These are phyloP conservation scores for Artemia sp. DNA, from an alignment of 2,888 invertebrate genomes.

Conservation along the genomic window DNA sequence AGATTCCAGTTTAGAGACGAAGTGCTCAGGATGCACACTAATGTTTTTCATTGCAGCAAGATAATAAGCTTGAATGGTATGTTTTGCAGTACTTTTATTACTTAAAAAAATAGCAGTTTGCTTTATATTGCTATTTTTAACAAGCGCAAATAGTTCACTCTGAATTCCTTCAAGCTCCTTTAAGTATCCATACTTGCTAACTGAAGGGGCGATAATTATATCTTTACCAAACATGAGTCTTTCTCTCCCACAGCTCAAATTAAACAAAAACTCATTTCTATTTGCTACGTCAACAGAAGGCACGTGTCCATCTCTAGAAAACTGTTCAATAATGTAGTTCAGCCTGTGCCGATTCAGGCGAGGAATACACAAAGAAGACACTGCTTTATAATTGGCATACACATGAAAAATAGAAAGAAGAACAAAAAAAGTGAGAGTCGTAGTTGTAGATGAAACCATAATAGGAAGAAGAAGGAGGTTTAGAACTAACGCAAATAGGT, in stretches of 20 bases:
- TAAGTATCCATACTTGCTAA: not conserved
- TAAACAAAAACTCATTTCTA: slow-evolving; percentile 48
- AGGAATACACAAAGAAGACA: slow-evolving; percentile 56
- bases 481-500: slow-evolving; percentile 61
- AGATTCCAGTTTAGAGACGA: not conserved
- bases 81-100: too few species aligned
- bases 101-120: too few species aligned
- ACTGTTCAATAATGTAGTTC: slow-evolving; percentile 48
- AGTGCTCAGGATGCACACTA: not conserved
- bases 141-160: too few species aligned
- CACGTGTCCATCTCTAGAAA: slow-evolving; percentile 44
- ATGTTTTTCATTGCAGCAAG: too few species aligned
- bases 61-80: too few species aligned
- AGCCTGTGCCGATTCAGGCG: slow-evolving; percentile 65
- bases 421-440: slow-evolving; percentile 53
- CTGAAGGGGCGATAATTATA: not conserved
- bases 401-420: slow-evolving; percentile 61
- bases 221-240: slow-evolving; percentile 23
- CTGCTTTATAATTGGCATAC: slow-evolving; percentile 69
- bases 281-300: slow-evolving; percentile 49
- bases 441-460: slow-evolving; percentile 32
- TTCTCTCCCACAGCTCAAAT: slow-evolving; percentile 38
- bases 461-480: slow-evolving; percentile 56
- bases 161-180: not conserved
- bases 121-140: too few species aligned